Percentiles rank a stretch among this genome's conserved stretches.
phyloP scores from a whole-genome alignment of 2,113 vertebrate species.

The Aptenodytes forsteri region DNA sequence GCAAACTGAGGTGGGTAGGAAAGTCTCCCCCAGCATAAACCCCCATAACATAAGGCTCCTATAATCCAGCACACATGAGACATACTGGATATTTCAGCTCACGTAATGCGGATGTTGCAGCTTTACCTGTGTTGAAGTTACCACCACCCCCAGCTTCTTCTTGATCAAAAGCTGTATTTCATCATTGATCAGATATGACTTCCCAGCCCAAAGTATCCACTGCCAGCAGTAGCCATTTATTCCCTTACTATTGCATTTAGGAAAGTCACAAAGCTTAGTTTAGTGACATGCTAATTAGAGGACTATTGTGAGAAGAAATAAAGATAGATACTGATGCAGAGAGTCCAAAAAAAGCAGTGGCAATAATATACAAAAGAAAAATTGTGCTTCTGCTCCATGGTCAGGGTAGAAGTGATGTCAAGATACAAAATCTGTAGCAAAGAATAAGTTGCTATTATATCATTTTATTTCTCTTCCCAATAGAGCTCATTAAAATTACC shows the following conservation, averaged over 20 bases:
- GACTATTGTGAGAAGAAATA: neutral
- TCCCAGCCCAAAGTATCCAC: neutral
- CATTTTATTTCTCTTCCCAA: neutral
- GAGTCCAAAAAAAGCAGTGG: too few species aligned
- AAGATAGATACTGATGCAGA: too few species aligned
- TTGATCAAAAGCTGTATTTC: neutral
- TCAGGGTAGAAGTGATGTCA: neutral
- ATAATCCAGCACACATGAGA: rapidly evolving
- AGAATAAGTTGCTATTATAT: neutral
- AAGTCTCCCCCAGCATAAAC: neutral
- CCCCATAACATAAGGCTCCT: neutral
- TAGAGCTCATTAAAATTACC: neutral
- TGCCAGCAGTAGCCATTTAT: neutral
- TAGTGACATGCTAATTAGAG: neutral
- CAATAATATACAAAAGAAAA: neutral
- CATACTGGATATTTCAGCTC: neutral
- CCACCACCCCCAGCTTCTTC: neutral
- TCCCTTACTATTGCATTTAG: neutral
- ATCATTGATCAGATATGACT: too few species aligned
- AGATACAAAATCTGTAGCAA: neutral
- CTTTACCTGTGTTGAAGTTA: neutral
- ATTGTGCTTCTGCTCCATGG: too few species aligned
- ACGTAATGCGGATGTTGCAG: rapidly evolving
- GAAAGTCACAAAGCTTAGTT: neutral
- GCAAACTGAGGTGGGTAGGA: neutral